phyloP scores from a whole-genome alignment of 2,888 invertebrate genomes.

The Drosophila robusta region DNA sequence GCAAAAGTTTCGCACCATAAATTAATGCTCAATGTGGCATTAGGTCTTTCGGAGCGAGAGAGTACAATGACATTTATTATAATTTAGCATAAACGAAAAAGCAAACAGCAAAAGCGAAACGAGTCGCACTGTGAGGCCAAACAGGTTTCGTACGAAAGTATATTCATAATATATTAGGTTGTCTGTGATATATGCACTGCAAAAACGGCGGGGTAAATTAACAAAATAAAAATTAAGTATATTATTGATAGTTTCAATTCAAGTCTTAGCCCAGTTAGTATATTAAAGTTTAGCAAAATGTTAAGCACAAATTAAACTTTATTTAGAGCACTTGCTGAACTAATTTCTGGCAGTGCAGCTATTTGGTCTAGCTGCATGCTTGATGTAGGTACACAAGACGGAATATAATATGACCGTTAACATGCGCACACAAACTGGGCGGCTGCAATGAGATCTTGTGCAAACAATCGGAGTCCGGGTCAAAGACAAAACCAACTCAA shows the following conservation, averaged over 20 bases:
- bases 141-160: slow-evolving; percentile 20
- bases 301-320: neutral
- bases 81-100: slow-evolving; percentile 63
- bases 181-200: slow-evolving; percentile 19
- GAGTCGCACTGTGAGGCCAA: slow-evolving; percentile 12
- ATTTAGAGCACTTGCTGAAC: neutral
- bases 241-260: neutral
- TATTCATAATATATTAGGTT: slow-evolving; percentile 48
- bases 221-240: rapidly evolving
- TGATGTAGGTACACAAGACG: slow-evolving; percentile 51
- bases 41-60: slow-evolving; percentile 50
- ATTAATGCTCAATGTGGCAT: slow-evolving; percentile 71
- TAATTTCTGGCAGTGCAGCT: slow-evolving; percentile 52
- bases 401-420: slow-evolving; percentile 71
- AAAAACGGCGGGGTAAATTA: neutral
- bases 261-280: neutral
- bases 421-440: slow-evolving; percentile 31
- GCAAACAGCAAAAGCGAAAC: slow-evolving; percentile 23
- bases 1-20: slow-evolving; percentile 70
- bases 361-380: slow-evolving; percentile 10
- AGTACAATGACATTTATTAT: slow-evolving; percentile 79
- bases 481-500: slow-evolving; percentile 61
- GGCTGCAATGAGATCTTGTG: slow-evolving; percentile 75
- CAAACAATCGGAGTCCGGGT: slow-evolving; percentile 74
- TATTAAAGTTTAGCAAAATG: neutral